Conservation (phyloP, 1,140 invertebrate genomes). For the Stratiolaelaps scimitus region DNA sequence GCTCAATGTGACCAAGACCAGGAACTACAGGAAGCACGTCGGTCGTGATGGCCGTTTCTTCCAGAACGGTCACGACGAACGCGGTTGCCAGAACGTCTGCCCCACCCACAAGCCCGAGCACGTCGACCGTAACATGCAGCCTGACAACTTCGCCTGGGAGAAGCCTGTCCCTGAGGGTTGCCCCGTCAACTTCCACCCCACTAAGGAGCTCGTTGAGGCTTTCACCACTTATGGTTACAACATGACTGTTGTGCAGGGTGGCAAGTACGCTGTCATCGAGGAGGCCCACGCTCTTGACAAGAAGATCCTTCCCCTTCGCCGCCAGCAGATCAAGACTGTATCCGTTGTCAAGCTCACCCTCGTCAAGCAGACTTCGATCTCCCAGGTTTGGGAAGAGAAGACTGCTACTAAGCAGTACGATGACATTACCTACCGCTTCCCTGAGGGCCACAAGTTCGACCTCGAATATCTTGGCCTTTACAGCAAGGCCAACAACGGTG, state of each 20-base stretch:
- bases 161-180: constrained; percentile 12
- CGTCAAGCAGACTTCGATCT: background rate
- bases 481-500: constrained; percentile 1
- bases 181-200: constrained; percentile 7
- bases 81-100: constrained; percentile 19
- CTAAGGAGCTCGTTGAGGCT: constrained; percentile 13
- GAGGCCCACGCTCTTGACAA: constrained; percentile 21
- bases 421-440: constrained; percentile 23
- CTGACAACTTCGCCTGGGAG: constrained; percentile 8
- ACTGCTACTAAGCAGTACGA: background rate
- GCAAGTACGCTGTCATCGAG: constrained; percentile 22
- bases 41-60: constrained; percentile 10
- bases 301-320: constrained; percentile 22
- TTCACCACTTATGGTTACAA: constrained; percentile 10
- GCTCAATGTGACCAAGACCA: constrained; percentile 23
- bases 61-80: constrained; percentile 17
- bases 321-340: constrained; percentile 18
- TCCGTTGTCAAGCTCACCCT: constrained; percentile 25
- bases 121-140: constrained; percentile 17
- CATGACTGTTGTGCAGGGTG: constrained; percentile 1
- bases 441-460: constrained; percentile 20
- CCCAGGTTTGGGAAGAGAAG: background rate
- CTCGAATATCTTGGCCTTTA: background rate
- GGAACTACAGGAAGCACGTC: constrained; percentile 26
- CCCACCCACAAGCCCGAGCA: constrained; percentile 16